These are phyloP conservation scores for Pseudococcus viburni DNA, from an alignment of 2,888 invertebrate genomes.

Conservation along the genomic window DNA sequence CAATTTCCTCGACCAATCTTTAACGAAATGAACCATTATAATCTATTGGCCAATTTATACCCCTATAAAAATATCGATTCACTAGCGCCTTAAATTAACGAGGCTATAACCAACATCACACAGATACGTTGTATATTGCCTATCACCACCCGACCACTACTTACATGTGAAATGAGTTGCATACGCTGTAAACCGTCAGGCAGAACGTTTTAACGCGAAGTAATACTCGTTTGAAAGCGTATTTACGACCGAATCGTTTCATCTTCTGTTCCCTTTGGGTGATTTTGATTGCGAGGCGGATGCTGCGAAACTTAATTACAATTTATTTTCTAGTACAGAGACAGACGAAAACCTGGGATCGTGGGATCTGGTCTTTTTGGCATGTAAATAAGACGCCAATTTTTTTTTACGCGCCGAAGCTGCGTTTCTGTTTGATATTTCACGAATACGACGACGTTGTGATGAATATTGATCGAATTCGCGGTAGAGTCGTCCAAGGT, in stretches of 20 bases:
- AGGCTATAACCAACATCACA: background rate
- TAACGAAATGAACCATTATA: no score
- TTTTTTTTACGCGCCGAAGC: background rate
- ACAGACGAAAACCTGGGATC: background rate
- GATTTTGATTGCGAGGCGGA: background rate
- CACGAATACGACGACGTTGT: background rate
- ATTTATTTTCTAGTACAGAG: background rate
- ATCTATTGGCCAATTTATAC: no score
- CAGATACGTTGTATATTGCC: background rate
- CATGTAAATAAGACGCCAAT: conserved; percentile 10
- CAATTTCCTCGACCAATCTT: no score
- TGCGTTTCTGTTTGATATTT: background rate
- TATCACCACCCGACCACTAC: background rate
- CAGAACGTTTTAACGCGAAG: background rate
- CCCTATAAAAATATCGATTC: background rate
- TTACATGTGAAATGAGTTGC: background rate
- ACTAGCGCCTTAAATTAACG: conserved; percentile 1
- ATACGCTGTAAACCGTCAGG: conserved; percentile 7
- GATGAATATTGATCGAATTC: background rate
- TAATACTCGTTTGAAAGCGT: background rate
- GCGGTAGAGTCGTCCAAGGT: background rate
- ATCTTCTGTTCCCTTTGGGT: background rate
- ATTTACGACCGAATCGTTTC: background rate
- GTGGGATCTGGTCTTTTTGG: background rate
- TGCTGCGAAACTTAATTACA: conserved; percentile 5